Conservation (phyloP, 2,888 invertebrate species). For the Dryococelus australis region DNA sequence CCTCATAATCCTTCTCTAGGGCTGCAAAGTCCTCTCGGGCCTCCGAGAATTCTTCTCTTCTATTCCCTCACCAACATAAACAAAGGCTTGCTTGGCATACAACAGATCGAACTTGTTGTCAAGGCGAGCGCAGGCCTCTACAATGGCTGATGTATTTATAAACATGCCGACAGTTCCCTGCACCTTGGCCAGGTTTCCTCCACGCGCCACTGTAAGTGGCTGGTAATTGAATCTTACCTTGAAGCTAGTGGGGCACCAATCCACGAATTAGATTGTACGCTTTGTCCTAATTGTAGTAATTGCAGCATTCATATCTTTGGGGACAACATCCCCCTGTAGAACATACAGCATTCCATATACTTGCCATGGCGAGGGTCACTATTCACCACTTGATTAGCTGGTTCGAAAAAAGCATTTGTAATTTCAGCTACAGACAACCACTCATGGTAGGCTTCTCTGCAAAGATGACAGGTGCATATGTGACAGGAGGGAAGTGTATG, state of each 20-base stretch:
- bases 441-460: constrained; percentile 96
- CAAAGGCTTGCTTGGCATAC: no score
- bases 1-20: constrained; percentile 89
- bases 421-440: constrained; percentile 91
- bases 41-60: constrained; percentile 60
- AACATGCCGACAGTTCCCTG: constrained; percentile 69
- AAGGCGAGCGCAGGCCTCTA: constrained; percentile 71
- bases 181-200: constrained; percentile 62
- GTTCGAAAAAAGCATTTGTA: constrained; percentile 95
- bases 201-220: constrained; percentile 71
- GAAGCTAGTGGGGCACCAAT: no score
- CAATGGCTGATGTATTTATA: constrained; percentile 82
- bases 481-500: constrained; percentile 93
- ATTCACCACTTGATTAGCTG: constrained; percentile 95
- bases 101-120: constrained; percentile 78
- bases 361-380: constrained; percentile 93
- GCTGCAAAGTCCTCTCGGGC: constrained; percentile 63
- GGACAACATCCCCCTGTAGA: constrained; percentile 96
- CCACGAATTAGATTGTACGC: constrained; percentile 55
- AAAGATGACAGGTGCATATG: constrained; percentile 92
- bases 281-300: constrained; percentile 71
- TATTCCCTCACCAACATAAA: constrained; percentile 69
- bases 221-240: constrained; percentile 85
- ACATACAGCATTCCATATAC: constrained; percentile 96
- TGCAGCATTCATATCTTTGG: constrained; percentile 93